A percentile compares a stretch with the other conserved stretches of the same genome.
These are phyloP conservation scores for Fissipunctia ypsillon DNA, from an alignment of 2,888 invertebrate genomes.

Conservation along the genomic window DNA sequence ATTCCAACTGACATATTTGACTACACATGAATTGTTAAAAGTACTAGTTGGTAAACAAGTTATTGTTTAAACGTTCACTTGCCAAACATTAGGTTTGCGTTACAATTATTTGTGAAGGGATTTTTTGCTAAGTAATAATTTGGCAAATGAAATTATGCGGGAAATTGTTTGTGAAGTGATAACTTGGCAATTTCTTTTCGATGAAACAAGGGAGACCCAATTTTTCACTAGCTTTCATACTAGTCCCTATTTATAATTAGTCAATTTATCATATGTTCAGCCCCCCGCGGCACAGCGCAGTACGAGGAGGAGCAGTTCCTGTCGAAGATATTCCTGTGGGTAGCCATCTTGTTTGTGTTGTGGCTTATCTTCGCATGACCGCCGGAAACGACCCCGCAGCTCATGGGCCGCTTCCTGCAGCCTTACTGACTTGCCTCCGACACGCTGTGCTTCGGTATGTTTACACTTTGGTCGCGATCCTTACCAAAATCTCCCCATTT, in stretches of 20 bases:
- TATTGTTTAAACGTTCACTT: too few relatives aligned
- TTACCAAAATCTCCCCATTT: constrained; percentile 59
- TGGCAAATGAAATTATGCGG: too few relatives aligned
- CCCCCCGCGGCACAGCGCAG: constrained; percentile 95
- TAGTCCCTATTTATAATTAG: neutral
- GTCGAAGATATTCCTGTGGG: constrained; percentile 97
- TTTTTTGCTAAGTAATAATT: too few relatives aligned
- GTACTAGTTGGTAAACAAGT: too few relatives aligned
- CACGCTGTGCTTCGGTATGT: constrained; percentile 64
- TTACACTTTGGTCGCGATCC: constrained; percentile 54
- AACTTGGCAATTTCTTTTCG: too few relatives aligned
- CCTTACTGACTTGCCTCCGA: constrained; percentile 53
- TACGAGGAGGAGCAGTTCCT: constrained; percentile 97
- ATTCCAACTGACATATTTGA: too few relatives aligned
- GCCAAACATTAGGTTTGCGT: too few relatives aligned
- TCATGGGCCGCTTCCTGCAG: constrained; percentile 45
- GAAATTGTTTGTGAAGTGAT: too few relatives aligned
- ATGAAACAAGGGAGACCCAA: too few relatives aligned
- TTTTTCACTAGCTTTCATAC: neutral
- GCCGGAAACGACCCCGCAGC: constrained; percentile 55
- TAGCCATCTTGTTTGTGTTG: constrained; percentile 96
- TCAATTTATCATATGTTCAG: constrained; percentile 78
- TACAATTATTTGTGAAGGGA: too few relatives aligned
- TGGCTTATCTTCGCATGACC: constrained; percentile 97
- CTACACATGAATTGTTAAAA: too few relatives aligned